These are phyloP conservation scores for Gandaritis pyraliata DNA, from an alignment of 2,888 invertebrate species.

Conservation along the genomic window DNA sequence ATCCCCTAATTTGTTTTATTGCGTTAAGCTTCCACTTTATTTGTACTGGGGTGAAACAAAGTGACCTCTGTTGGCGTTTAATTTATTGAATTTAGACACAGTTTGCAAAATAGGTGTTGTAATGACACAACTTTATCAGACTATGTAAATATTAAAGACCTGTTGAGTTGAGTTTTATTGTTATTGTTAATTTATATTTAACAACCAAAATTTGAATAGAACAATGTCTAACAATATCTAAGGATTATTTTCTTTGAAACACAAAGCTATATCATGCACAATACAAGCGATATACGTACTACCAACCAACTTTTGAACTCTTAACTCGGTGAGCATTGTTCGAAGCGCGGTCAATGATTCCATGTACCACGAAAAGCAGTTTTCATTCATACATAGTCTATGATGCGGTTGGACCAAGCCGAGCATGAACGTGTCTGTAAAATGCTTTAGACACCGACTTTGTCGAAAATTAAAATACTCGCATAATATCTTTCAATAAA, in stretches of 20 bases:
- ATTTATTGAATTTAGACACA: slow-evolving; percentile 24
- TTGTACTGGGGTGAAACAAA: slow-evolving; percentile 24
- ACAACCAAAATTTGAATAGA: not conserved
- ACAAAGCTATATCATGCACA: slow-evolving; percentile 2
- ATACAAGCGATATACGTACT: slow-evolving; percentile 17
- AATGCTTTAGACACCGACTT: slow-evolving; percentile 18
- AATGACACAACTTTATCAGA: not conserved
- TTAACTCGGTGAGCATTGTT: slow-evolving; percentile 35
- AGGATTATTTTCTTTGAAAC: too few relatives aligned
- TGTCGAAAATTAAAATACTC: slow-evolving; percentile 9
- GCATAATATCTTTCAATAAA: not conserved
- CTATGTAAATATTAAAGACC: not conserved
- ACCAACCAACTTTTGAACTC: slow-evolving; percentile 25
- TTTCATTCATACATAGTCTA: slow-evolving; percentile 14
- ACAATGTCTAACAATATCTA: too few relatives aligned
- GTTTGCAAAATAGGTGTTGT: slow-evolving; percentile 10
- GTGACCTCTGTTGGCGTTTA: slow-evolving; percentile 28
- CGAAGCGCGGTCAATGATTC: slow-evolving; percentile 33
- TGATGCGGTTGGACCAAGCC: slow-evolving; percentile 17
- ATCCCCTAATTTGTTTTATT: slow-evolving; percentile 35
- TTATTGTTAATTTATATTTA: not conserved
- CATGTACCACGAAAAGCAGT: slow-evolving; percentile 20
- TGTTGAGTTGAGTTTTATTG: not conserved
- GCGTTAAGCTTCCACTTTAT: slow-evolving; percentile 31
- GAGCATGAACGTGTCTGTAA: slow-evolving; percentile 27